These are phyloP conservation scores for Conus betulinus DNA, from an alignment of 1,140 invertebrate genomes.

Conservation along the genomic window DNA sequence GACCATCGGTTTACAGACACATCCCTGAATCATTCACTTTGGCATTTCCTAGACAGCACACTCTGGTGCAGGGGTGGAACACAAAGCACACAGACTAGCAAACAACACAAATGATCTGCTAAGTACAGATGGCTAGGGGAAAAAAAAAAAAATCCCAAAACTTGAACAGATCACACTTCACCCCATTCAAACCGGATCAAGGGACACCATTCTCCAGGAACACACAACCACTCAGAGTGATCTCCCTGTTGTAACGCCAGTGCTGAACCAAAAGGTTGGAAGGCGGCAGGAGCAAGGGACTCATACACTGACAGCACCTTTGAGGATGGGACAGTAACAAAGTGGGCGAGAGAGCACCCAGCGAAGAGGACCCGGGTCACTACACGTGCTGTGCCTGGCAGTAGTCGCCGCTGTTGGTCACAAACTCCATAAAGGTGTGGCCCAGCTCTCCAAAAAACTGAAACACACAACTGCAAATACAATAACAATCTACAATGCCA, in stretches of 20 bases:
- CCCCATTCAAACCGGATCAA: slow-evolving; percentile 5
- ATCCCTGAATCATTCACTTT: not conserved
- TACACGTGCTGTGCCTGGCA: slow-evolving; percentile 84
- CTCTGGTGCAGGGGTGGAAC: not conserved
- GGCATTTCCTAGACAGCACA: not conserved
- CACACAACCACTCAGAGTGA: not conserved
- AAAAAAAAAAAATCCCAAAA: not conserved
- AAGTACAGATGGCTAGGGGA: not conserved
- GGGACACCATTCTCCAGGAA: not conserved
- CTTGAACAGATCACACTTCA: not conserved
- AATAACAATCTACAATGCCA: not conserved
- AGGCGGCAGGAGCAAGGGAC: not conserved
- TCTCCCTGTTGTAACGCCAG: not conserved
- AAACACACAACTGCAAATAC: slow-evolving; percentile 60
- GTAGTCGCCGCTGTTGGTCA: slow-evolving; percentile 77
- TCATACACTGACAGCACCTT: slow-evolving; percentile 8
- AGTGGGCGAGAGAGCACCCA: not conserved
- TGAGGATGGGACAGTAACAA: not conserved
- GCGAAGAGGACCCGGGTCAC: not conserved
- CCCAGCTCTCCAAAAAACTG: slow-evolving; percentile 82
- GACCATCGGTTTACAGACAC: not conserved
- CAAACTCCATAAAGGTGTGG: slow-evolving; percentile 97
- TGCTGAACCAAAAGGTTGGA: not conserved
- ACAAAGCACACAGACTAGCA: not conserved
- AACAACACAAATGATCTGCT: no score